Base-by-base conservation (phyloP, 2,888 invertebrate genomes). In the Troides oblongomaculatus region DNA sequence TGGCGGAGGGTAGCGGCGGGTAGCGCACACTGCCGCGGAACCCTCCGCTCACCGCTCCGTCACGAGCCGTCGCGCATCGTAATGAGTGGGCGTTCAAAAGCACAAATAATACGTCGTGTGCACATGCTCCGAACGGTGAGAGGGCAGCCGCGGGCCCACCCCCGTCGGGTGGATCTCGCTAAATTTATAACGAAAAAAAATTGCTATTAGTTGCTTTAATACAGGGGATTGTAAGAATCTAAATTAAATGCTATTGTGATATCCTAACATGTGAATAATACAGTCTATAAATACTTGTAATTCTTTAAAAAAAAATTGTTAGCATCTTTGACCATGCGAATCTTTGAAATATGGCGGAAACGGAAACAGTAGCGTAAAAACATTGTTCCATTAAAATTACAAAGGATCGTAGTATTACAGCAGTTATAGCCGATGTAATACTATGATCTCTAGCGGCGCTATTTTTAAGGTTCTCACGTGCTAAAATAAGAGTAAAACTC, bases 21-120 rank as follows among this genome's bases (percentile, higher is more conserved):
- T 53, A 62, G 62, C 39, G 66, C 62, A 50, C 66, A 57, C 62
- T 46, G n/a, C 43, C 57, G 43, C 23, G 36, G 18, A 68, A 67
- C 62, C 66, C 63, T 39, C 46, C 62, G 66, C 68, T 30, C 58
- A 53, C 46, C 62, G 66, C 68, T 30, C 58, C 59, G 68, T 68
- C 30, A 59, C 68, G 59, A 64, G 17, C 72, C 71, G 68, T 68
- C 67, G 70, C 72, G 72, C 67, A 64, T 69, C 74, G 68, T 82
- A 86, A 84, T 81, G 83, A 83, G 86, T 83, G 83, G 87, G 87
- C 84, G 87, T 82, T 81, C 81, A 88, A 85, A 88, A 86, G 87
- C 84, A 81, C 88, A 90, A 90, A 89, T 88, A 81, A 87, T 84
- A 88, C 83, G 88, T 87, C 90, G 84, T 77, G 79, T 81, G 83